Percentiles rank a stretch among this genome's conserved stretches.
Conservation (phyloP, 2,888 invertebrate genomes). For the Drosophila infuscata region DNA sequence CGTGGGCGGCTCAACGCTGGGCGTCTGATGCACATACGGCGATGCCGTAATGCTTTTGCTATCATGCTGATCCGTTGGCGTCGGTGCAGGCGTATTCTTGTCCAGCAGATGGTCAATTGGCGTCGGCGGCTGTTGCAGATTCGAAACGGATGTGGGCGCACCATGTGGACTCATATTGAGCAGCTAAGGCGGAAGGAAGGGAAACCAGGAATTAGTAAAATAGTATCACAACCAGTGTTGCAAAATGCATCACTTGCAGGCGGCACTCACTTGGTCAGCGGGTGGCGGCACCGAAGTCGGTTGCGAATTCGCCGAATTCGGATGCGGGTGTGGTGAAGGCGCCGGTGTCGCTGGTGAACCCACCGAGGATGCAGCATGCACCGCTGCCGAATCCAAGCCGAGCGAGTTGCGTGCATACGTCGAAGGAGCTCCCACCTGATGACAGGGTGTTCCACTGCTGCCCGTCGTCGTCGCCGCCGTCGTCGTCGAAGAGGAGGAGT, state of each 20-base stretch:
- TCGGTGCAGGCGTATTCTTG: slow-evolving; percentile 85
- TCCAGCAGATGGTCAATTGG: slow-evolving; percentile 85
- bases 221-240: background rate
- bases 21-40: slow-evolving; percentile 84
- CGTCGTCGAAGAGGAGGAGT: slow-evolving; percentile 85
- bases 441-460: slow-evolving; percentile 65
- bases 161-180: slow-evolving; percentile 88
- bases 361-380: slow-evolving; percentile 85
- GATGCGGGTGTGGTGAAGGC: slow-evolving; percentile 89
- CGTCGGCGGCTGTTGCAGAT: slow-evolving; percentile 85
- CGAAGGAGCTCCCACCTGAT: slow-evolving; percentile 87
- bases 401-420: slow-evolving; percentile 88
- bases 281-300: slow-evolving; percentile 90
- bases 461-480: slow-evolving; percentile 80
- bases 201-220: background rate
- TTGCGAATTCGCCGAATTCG: slow-evolving; percentile 88
- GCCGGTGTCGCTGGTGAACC: slow-evolving; percentile 89
- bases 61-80: slow-evolving; percentile 85
- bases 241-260: slow-evolving; percentile 50
- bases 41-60: slow-evolving; percentile 85
- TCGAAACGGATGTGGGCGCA: slow-evolving; percentile 86
- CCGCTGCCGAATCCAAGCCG: slow-evolving; percentile 73
- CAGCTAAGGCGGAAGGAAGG: slow-evolving; percentile 56
- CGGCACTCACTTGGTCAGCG: slow-evolving; percentile 84
- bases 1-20: slow-evolving; percentile 84